Evolutionary conservation across 2,113 vertebrate genomes (phyloP).

Genomic region (Prietella phreatophila): DNA sequence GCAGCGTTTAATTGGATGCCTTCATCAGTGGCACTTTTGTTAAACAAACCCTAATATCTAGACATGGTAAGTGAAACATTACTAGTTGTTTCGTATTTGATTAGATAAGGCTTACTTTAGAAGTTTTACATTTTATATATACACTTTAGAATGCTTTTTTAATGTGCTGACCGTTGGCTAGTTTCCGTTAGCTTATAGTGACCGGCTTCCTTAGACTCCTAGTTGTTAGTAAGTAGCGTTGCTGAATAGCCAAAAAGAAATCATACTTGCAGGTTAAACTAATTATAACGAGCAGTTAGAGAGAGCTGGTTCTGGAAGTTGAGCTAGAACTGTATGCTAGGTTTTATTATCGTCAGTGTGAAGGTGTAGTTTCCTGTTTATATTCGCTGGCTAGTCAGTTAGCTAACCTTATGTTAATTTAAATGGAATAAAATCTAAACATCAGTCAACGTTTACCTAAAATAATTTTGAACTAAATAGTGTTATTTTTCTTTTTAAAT

Average conservation of each 20-base stretch:
- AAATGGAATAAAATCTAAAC: background rate
- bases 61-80: conserved; percentile 35
- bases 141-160: background rate
- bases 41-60: background rate
- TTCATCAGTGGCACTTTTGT: background rate
- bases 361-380: background rate
- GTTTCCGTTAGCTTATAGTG: background rate
- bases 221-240: background rate
- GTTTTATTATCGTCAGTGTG: background rate
- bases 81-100: background rate
- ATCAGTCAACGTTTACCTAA: background rate
- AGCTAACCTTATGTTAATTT: background rate
- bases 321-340: background rate
- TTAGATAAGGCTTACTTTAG: background rate
- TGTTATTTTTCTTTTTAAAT: too few species aligned
- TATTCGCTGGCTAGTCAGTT: background rate
- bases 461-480: too few species aligned
- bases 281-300: background rate
- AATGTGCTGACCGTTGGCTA: background rate
- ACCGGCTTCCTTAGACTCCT: background rate
- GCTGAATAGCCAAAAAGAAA: background rate
- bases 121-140: background rate
- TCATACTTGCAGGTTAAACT: background rate
- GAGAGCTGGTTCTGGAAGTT: background rate
- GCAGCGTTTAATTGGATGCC: background rate